A percentile compares a stretch with the other conserved stretches of the same genome.
Conservation (phyloP, 2,888 invertebrate species). For the Odontothrips loti region DNA sequence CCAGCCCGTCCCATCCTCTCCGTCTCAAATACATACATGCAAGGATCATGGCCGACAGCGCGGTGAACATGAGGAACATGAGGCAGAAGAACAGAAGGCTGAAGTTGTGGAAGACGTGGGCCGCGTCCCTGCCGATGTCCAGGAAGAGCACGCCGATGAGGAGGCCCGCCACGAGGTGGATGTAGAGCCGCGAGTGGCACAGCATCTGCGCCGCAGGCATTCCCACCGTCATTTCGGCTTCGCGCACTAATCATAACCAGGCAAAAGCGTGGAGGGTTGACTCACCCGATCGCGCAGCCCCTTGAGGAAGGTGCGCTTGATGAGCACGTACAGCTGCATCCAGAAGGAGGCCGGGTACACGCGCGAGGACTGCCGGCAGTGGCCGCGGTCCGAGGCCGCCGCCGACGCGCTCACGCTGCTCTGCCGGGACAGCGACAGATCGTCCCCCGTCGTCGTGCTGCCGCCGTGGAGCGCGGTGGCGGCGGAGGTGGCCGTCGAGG, state of each 20-base stretch:
- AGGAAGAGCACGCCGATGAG: slow-evolving; percentile 79
- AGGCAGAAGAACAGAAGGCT: slow-evolving; percentile 86
- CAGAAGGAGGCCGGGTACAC: slow-evolving; percentile 43
- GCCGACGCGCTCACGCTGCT: background rate
- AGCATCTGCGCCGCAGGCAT: slow-evolving; percentile 53
- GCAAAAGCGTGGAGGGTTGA: too few relatives aligned
- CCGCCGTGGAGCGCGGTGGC: too few relatives aligned
- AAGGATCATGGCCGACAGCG: slow-evolving; percentile 83
- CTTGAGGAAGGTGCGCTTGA: slow-evolving; percentile 46
- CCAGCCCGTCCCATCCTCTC: too few relatives aligned
- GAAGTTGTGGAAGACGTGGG: slow-evolving; percentile 76
- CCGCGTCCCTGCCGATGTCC: slow-evolving; percentile 81
- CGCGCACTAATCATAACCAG: too few relatives aligned
- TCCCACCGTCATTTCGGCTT: too few relatives aligned
- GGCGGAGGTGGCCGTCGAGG: slow-evolving; percentile 32
- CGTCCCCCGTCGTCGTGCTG: background rate
- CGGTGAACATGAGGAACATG: slow-evolving; percentile 92
- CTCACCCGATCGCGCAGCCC: slow-evolving; percentile 19
- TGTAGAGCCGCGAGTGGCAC: slow-evolving; percentile 69
- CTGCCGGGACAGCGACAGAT: background rate
- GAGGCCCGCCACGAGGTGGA: slow-evolving; percentile 75
- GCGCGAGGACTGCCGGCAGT: background rate
- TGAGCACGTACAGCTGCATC: slow-evolving; percentile 50
- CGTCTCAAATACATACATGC: slow-evolving; percentile 87
- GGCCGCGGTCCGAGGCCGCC: background rate